Conservation (phyloP, 2,113 vertebrate genomes). For the Marmota monax region DNA sequence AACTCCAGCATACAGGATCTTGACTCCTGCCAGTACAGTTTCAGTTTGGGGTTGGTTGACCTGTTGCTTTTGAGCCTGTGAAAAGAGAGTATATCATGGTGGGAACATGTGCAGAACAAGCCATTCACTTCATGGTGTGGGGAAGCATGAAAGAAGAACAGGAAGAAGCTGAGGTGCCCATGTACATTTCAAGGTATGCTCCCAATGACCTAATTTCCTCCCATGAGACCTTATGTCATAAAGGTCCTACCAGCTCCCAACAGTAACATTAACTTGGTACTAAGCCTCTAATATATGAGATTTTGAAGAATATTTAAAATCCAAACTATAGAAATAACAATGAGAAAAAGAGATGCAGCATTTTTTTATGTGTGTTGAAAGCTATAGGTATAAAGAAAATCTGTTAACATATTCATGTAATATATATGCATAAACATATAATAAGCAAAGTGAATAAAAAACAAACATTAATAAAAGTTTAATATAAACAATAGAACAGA, state of each 20-base stretch:
- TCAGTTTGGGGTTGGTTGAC: neutral
- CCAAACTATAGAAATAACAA: neutral
- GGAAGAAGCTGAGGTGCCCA: neutral
- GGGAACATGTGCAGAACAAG: too few relatives aligned
- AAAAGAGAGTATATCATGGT: too few relatives aligned
- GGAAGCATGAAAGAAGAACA: too few relatives aligned
- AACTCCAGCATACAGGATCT: too few relatives aligned
- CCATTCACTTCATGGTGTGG: neutral
- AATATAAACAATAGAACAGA: neutral
- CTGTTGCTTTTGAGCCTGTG: neutral
- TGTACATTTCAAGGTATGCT: too few relatives aligned
- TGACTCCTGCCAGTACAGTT: too few relatives aligned
- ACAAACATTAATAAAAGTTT: neutral
- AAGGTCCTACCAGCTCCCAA: neutral
- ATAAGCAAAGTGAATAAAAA: neutral
- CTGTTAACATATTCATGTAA: neutral
- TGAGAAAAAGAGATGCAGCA: neutral
- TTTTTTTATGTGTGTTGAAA: neutral
- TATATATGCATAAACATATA: too few relatives aligned
- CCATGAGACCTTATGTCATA: neutral
- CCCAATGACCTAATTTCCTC: neutral
- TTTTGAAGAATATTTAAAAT: neutral
- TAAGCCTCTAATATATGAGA: neutral
- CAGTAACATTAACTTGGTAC: too few relatives aligned
- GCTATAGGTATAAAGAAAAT: neutral